Evolutionary conservation across 2,888 invertebrate species (phyloP).

Genomic region (Oegoconia quadripuncta): DNA sequence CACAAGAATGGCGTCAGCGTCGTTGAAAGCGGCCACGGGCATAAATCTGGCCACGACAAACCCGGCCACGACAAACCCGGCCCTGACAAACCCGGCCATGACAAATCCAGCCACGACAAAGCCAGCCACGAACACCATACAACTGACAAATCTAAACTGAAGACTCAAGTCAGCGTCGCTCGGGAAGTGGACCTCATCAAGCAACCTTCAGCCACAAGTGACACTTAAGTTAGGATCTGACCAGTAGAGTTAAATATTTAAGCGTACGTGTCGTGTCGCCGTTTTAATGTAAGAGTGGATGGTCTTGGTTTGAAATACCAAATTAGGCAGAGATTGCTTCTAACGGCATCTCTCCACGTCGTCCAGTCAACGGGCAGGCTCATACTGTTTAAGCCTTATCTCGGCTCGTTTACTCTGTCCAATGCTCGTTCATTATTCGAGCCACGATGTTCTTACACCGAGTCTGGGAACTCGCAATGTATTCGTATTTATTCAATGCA

Average conservation of each 20-base stretch:
- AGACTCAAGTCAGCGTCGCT: constrained; percentile 65
- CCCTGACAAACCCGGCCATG: constrained; percentile 14
- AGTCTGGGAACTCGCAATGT: too few relatives aligned
- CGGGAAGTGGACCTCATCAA: constrained; percentile 81
- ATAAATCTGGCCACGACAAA: constrained; percentile 12
- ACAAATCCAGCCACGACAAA: constrained; percentile 19
- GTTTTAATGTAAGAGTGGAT: constrained; percentile 13
- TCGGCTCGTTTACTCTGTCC: too few relatives aligned
- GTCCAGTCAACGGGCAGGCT: too few relatives aligned
- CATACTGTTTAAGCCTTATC: too few relatives aligned
- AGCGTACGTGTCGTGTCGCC: constrained; percentile 32
- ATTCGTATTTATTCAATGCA: too few relatives aligned
- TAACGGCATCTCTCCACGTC: too few relatives aligned
- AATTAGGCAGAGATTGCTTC: too few relatives aligned
- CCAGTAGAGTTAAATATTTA: constrained; percentile 31
- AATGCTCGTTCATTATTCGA: too few relatives aligned
- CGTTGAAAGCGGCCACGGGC: constrained; percentile 56
- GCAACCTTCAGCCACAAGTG: constrained; percentile 65
- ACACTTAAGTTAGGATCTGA: constrained; percentile 61
- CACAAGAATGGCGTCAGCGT: constrained; percentile 71
- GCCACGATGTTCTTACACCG: too few relatives aligned
- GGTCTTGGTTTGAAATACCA: too few relatives aligned
- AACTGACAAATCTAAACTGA: constrained; percentile 43
- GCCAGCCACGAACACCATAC: constrained; percentile 44
- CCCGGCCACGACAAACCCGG: constrained; percentile 11